These are phyloP conservation scores for Sanderia malayensis DNA, from an alignment of 30 jellyfish, hydroid and myxozoan genomes.

Conservation along the genomic window DNA sequence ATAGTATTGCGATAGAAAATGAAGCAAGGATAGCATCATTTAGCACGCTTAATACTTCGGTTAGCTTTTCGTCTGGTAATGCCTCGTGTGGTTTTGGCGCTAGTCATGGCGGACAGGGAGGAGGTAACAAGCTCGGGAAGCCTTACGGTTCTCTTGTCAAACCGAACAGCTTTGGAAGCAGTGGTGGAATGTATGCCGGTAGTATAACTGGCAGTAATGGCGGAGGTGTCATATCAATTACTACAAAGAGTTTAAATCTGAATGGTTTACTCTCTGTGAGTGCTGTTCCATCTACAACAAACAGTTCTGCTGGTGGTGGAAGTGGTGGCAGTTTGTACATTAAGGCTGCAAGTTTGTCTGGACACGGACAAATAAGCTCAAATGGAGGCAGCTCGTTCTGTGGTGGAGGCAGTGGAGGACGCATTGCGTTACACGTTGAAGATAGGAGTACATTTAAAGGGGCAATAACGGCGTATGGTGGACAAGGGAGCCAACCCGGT, in stretches of 20 bases:
- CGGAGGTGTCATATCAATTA: conserved; percentile 32
- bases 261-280: conserved; percentile 27
- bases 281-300: conserved; percentile 13
- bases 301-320: conserved; percentile 49
- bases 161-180: conserved; percentile 60
- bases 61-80: conserved; percentile 38
- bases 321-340: conserved; percentile 60
- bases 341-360: conserved; percentile 28
- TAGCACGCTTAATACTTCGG: conserved; percentile 25
- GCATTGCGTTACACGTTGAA: conserved; percentile 42
- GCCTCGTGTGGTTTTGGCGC: conserved; percentile 55
- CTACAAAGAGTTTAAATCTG: conserved; percentile 8
- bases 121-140: conserved; percentile 23
- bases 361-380: conserved; percentile 53
- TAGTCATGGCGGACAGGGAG: conserved; percentile 74
- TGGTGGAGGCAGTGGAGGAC: conserved; percentile 77
- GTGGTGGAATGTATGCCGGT: conserved; percentile 39
- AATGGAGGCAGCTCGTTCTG: conserved; percentile 55
- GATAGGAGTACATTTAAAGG: conserved; percentile 46
- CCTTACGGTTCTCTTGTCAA: conserved; percentile 42
- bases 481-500: conserved; percentile 46
- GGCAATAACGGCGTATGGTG: conserved; percentile 46
- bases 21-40: conserved; percentile 25
- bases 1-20: conserved; percentile 27
- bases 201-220: conserved; percentile 18